Evolutionary conservation across 2,888 invertebrate species (phyloP).

Genomic region (Glaucopsyche alexis): DNA sequence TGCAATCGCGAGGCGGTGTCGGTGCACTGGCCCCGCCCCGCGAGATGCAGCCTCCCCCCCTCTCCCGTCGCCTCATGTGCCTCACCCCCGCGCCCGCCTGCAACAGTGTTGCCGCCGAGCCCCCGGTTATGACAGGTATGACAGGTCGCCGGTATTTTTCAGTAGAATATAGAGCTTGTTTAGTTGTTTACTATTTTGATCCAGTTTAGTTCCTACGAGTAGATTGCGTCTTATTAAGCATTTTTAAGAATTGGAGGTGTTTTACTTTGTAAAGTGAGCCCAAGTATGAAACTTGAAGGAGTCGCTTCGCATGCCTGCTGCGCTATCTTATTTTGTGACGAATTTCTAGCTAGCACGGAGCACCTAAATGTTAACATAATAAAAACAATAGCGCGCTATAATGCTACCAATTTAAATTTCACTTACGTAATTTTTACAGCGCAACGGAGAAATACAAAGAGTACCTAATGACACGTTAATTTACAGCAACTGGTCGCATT

Average conservation of each 20-base stretch:
- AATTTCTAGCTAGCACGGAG: not conserved
- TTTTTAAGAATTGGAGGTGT: not conserved
- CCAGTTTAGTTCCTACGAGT: not conserved
- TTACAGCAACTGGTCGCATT: too few species aligned
- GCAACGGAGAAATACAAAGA: too few species aligned
- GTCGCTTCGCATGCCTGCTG: not conserved
- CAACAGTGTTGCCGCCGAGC: not conserved
- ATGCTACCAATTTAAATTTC: too few species aligned
- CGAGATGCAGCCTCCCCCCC: not conserved
- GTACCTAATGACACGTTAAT: too few species aligned
- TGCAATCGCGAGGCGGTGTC: not conserved
- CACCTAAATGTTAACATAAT: too few species aligned
- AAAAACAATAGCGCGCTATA: too few species aligned
- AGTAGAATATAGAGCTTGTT: not conserved
- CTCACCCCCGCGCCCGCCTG: not conserved
- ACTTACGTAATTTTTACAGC: too few species aligned
- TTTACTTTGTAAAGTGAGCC: not conserved
- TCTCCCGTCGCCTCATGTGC: not conserved
- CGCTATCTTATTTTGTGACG: not conserved
- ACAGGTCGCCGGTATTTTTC: constrained; percentile 7
- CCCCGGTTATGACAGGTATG: constrained; percentile 3
- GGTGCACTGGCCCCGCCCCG: constrained; percentile 1
- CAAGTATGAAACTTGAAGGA: not conserved
- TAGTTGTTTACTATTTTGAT: not conserved
- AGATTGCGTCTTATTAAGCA: not conserved